Base-by-base conservation (phyloP, 2,113 vertebrate genomes). In the Glaucomys volans region DNA sequence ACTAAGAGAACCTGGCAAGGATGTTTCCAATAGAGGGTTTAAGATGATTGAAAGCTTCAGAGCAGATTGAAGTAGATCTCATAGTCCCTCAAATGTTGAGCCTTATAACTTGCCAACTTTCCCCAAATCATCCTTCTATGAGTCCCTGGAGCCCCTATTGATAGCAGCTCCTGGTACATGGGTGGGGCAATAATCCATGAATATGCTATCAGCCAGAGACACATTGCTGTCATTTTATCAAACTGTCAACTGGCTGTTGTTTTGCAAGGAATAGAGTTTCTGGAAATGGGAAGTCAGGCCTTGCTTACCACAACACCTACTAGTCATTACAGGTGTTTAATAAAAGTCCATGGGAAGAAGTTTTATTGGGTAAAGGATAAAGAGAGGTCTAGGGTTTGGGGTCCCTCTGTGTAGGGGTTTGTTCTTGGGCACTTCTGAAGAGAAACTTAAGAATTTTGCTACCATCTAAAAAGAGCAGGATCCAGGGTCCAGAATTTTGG, bases 251-350 rank as follows among this genome's bases (percentile, higher is more conserved):
- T 57, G 87, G 28, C 42, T 87, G 32, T 79, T 37, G 62, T 20
- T 96, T 87, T 85, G 50, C 20, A 94, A 91, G 94, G 76, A 92
- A n/a, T 18, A n/a, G 59, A 81, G 50, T 90, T 87, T 75, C 40
- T 90, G 74, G 72, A 40, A 87, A 47, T 30, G 75, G 37, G 18
- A 80, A 67, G 44, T 52, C 13, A 35, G 54, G 8, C 40, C 87
- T 95, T 72, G 26, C 93, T 35, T 50, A 18, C 44, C 18, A 54
- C 8, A 62, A 0, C 0, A 8, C 47, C 26, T 66, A 17, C 6
- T 0, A 0, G 66, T 90, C n/a, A 18, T 28, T 57, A 37, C 10
- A 32, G 6, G 24, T 66, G 50, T 67, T 82, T 79, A n/a, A 30
- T 30, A 13, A 62, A 89, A 82, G 40, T 76, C n/a, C 3, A 0